These are phyloP conservation scores for Xestoiulus laeticollis DNA, from an alignment of 2,888 invertebrate species.

Conservation along the genomic window DNA sequence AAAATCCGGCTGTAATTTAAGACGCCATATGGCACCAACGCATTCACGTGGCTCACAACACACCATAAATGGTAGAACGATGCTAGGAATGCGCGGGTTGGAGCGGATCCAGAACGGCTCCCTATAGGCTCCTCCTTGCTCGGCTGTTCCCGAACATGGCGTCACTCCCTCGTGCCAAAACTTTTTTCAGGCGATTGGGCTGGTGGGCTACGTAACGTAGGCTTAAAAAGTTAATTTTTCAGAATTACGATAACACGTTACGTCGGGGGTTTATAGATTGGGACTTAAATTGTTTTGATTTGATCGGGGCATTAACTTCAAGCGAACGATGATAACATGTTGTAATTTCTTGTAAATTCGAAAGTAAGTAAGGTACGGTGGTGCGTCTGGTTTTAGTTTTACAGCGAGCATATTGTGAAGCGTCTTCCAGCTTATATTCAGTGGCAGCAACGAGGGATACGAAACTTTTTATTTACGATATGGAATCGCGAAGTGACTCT, in stretches of 20 bases:
- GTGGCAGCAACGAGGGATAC: slow-evolving; percentile 28
- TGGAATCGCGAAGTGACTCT: slow-evolving; percentile 52
- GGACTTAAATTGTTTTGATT: background rate
- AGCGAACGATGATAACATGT: background rate
- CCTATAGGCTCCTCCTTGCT: background rate
- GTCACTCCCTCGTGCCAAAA: background rate
- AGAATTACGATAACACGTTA: background rate
- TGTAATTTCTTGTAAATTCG: background rate
- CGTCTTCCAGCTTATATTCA: background rate
- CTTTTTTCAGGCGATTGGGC: background rate
- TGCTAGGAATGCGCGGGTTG: slow-evolving; percentile 5
- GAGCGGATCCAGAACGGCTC: slow-evolving; percentile 14
- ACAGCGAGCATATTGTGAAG: slow-evolving; percentile 12
- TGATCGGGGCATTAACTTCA: background rate
- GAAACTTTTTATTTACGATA: background rate
- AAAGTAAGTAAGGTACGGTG: background rate
- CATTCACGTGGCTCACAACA: background rate
- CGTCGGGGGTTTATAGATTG: background rate
- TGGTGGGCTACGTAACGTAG: background rate
- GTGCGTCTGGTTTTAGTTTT: background rate
- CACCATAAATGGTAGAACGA: slow-evolving; percentile 39
- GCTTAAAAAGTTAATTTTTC: slow-evolving; percentile 13
- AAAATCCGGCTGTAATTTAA: background rate
- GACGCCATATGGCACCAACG: slow-evolving; percentile 9
- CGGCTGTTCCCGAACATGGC: slow-evolving; percentile 35